Base-by-base conservation (phyloP, 2,797 vertebrate genomes). In the Liparis tanakae region DNA sequence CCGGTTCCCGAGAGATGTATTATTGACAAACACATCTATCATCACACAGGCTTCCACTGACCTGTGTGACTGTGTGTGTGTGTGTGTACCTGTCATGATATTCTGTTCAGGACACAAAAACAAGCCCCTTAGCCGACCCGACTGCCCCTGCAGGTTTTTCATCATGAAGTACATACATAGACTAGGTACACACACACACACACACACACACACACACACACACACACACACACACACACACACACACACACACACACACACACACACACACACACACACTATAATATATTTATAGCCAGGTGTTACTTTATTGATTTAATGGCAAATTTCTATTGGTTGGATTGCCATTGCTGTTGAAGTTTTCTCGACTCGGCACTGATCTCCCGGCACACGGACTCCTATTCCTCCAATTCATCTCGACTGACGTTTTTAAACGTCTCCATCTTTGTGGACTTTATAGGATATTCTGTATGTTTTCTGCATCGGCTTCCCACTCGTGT, bases 21-120 rank as follows among this genome's bases (percentile, higher is more conserved):
- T 87, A 79, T 85, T 83, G 85, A 84, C 82, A 73, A 74, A 78
- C 39, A 34, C 74, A 78, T 78, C 62, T 76, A 58, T 84, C 67
- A 79, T 80, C 74, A 68, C 61, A 57, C 13, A 37, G 51, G 55
- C 53, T 68, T 43, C 25, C 33, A 44, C 69, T 71, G 59, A 72
- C 56, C 61, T 67, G 51, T 12, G 43, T 61, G 50, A 33, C 46
- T 7, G 37, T 67, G 14, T 36, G 39, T 43, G 25, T 41, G 57
- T 18, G 53, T 2, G 44, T 55, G 68, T 6, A 51, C 8, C 55
- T 43, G 55, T 59, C 62, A 46, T 20, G 44, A 30, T 41, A 55
- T 25, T 59, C 41, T 10, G 63, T 43, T 48, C 37, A 50, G 13
- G 39, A 54, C 59, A 46, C 15, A 53, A 53, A 51, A 15, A 50